Evolutionary conservation across 2,888 invertebrate species (phyloP), one percentile per base, ranked within the genome.

Genomic region (Leptothorax acervorum): DNA sequence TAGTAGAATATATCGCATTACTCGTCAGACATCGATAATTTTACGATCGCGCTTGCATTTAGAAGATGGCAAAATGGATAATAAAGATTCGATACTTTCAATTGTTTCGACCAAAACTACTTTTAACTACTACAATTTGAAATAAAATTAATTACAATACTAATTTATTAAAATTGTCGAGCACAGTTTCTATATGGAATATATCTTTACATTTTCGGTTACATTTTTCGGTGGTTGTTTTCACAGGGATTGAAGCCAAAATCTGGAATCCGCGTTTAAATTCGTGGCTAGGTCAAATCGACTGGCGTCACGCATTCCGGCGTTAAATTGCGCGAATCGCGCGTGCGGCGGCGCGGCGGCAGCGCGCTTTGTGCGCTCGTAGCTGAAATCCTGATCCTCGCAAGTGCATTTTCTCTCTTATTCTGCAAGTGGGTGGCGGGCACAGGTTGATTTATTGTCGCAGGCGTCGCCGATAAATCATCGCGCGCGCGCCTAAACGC

Each of bases 391-490:
- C 73, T 48, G 79, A 73, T 79, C 60, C 48, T 81, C 55, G 68
- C 70, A 31, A 81, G 12, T 60, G 60, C 73, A 51, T 48, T 71
- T 51, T 55, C 63, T 63, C 74, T 74, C 62, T 12, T n/a, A 35
- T 48, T 75, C 35, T 35, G 62, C 8, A 51, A 18, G 71, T n/a
- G 35, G 48, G 48, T 8, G 48, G 9, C 35, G 28, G 39, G 48
- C 31, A 18, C 35, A 18, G 18, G 48, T 39, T 81, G 73, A 81
- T 81, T 81, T 81, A 81, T 81, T 48, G 73, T 81, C n/a, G 48
- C 79, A 81, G 48, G 73, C 51, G 79, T 81, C 48, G 48, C 9
- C 73, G 60, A 39, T 81, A 73, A 81, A 81, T 81, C 79, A 81
- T 73, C 48, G 48, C n/a, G 60, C 45, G 35, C 76, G 31, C 55